These are phyloP conservation scores for Malachius bipustulatus DNA, from an alignment of 2,888 invertebrate species.

Conservation along the genomic window DNA sequence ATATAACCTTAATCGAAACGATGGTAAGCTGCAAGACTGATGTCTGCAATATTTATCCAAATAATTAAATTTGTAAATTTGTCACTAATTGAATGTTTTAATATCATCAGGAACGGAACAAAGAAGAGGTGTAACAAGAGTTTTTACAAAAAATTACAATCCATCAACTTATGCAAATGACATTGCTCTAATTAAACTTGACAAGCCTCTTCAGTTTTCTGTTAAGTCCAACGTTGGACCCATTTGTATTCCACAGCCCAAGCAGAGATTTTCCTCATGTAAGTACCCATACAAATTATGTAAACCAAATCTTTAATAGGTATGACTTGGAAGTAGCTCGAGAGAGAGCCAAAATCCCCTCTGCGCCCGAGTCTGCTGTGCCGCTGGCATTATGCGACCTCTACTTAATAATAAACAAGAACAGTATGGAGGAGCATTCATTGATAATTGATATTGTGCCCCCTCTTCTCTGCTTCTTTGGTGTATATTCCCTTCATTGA, in stretches of 20 bases:
- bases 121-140: conserved; percentile 17
- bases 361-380: too few species aligned
- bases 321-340: too few species aligned
- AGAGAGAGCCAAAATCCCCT: too few species aligned
- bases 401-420: too few species aligned
- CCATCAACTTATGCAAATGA: conserved; percentile 23
- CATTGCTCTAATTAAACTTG: conserved; percentile 22
- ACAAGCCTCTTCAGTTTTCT: conserved; percentile 17
- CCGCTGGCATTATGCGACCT: too few species aligned
- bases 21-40: conserved; percentile 17
- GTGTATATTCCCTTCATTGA: too few species aligned
- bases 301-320: too few species aligned
- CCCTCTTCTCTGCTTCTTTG: too few species aligned
- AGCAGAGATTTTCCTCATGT: conserved; percentile 6
- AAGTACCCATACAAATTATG: too few species aligned
- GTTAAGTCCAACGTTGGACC: conserved; percentile 15
- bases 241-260: conserved; percentile 24
- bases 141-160: conserved; percentile 20
- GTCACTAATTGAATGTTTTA: not conserved
- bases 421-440: too few species aligned
- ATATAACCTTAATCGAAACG: conserved; percentile 19
- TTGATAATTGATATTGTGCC: too few species aligned
- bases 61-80: not conserved
- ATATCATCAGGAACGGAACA: conserved; percentile 22
- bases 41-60: not conserved